Percentiles rank a stretch among this genome's conserved stretches.
Evolutionary conservation across 1,140 invertebrate genomes (phyloP).

Genomic region (Pseudachorutes palmiensis): DNA sequence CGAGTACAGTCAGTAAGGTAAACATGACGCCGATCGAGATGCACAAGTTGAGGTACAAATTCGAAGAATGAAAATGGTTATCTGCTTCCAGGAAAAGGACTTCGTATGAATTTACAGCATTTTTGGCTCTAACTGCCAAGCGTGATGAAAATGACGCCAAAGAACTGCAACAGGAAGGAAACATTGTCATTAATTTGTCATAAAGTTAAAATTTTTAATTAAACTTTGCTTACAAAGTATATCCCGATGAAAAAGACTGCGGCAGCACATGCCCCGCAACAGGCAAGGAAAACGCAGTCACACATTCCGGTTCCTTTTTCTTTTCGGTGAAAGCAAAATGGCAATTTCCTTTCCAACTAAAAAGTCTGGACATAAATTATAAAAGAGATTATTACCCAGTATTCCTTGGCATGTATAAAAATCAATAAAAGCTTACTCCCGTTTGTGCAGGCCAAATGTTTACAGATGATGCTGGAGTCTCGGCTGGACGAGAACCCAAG

Average conservation of each 20-base stretch:
- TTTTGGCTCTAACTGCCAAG: not conserved
- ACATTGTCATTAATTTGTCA: no score
- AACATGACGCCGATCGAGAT: conserved; percentile 17
- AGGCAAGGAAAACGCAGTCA: not conserved
- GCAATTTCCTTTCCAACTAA: no score
- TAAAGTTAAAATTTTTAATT: no score
- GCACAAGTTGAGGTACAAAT: conserved; percentile 10
- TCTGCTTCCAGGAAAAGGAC: not conserved
- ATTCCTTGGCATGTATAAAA: no score
- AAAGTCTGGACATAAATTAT: no score
- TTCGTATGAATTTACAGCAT: not conserved
- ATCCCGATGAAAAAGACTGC: conserved; percentile 8
- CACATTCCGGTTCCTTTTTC: conserved; percentile 16
- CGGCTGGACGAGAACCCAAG: no score
- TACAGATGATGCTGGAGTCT: no score
- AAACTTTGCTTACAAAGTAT: conserved; percentile 17
- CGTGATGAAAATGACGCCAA: conserved; percentile 15
- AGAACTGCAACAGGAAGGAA: conserved; percentile 3
- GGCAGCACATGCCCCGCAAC: conserved; percentile 14
- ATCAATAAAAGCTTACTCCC: no score
- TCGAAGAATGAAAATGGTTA: not conserved
- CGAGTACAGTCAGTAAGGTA: conserved; percentile 1
- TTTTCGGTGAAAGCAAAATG: no score
- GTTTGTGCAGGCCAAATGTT: no score
- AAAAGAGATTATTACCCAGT: no score